Evolutionary conservation across 92 coral and sea anemone genomes (phyloP), one percentile per base, ranked within the genome.

Genomic region (Pocillopora meandrina): DNA sequence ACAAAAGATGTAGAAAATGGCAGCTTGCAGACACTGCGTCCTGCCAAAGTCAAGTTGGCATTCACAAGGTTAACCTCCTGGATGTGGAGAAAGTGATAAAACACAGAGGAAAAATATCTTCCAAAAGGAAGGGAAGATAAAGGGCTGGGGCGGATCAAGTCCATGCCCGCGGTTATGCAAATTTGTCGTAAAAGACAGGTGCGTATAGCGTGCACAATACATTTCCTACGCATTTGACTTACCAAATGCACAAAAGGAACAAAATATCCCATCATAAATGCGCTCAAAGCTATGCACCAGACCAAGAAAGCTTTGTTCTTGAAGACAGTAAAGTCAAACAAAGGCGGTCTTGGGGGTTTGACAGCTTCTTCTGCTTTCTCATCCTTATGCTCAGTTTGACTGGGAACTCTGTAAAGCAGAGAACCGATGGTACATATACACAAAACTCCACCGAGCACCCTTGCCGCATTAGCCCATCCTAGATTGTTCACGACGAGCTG

Each of bases 241-340:
- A 95, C 98, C 95, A 95, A 87, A 70, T 93, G 98, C 35, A 95
- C 97, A 76, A 95, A 95, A 12, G 98, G 98, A 0, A 95, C 98
- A 35, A 95, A 95, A 56, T 95, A 95, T 0, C 98, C 98, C 92
- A 95, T 71, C 92, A 95, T 95, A 76, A 95, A 95, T 56, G 92
- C 85, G 73, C 98, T 90, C 87, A 95, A 91, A 9, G 97, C 84
- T 14, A 93, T 33, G 57, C 97, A 95, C 90, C 95, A 91, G 16
- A 93, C 94, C 58, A 95, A 71, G 80, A 95, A 95, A 0, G 98
- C 97, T 47, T 87, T 92, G 84, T 95, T 95, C 85, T 84, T 92
- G 59, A 95, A 87, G 13, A 95, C 93, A 21, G 92, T 49, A 33
- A 91, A 93, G 77, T 93, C 94, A 68, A 95, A 88, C 55, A 95